Evolutionary conservation across 2,113 vertebrate species (phyloP), one percentile per base, ranked within the genome.

Genomic region (Pluvianellus socialis): DNA sequence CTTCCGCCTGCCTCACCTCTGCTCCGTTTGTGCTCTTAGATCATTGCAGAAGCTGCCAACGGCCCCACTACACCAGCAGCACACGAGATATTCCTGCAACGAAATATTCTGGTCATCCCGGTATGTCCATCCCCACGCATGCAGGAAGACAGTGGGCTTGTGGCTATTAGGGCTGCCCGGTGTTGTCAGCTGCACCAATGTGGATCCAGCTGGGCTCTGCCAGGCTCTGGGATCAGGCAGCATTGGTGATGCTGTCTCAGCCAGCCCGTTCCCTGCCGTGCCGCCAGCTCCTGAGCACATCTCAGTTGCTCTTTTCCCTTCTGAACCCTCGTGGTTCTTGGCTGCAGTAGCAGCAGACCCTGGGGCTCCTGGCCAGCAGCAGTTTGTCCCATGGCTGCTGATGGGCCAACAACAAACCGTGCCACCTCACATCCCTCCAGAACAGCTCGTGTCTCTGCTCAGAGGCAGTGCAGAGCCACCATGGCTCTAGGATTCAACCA

Each of bases 21-120:
- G 38, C 73, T 73, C 38, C 42, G 24, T 67, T 86, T 58, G n/a
- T 76, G 56, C 47, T 96, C 63, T 22, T 86, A 99, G 99, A 99
- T 99, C 87, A 98, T 99, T 90, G 98, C 98, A 82, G 99, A 99
- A 97, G 99, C 99, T 90, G 99, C 98, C 77, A 99, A 99, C 7
- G 98, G 99, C 68, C 98, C 98, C 33, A 99, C 98, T 84, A 99
- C 99, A n/a, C 99, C 99, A 42, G 98, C 98, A 66, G 99, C 98
- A 22, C 98, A 99, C 35, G 98, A 99, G 97, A 95, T 99, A 97
- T 99, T 99, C 98, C 95, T 99, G 95, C 98, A 99, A 95, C 99
- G 98, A 96, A 99, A 98, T 49, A 97, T 99, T 95, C 99, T 99
- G 98, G 99, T 99, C 86, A 99, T 99, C 93, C 99, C 98, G 56